These are phyloP conservation scores for Pelodiscus sinensis DNA, from an alignment of 2,113 vertebrate species.

Conservation along the genomic window DNA sequence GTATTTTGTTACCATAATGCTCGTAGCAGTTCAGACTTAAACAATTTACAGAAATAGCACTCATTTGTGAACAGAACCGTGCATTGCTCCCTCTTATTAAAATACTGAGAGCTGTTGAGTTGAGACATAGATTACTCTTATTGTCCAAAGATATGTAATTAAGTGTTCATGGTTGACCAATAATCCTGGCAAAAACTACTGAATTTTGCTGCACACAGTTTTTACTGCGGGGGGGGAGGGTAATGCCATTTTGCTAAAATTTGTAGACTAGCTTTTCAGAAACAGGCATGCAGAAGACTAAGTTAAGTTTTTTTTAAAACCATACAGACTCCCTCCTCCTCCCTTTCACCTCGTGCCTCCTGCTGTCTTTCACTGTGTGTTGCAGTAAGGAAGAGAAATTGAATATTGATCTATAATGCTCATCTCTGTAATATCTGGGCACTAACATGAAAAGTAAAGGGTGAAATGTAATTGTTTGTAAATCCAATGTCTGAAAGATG, in stretches of 20 bases:
- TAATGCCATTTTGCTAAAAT: background rate
- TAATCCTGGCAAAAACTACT: background rate
- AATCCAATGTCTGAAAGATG: background rate
- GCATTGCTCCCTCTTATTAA: conserved; percentile 12
- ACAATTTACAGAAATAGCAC: conserved; percentile 51
- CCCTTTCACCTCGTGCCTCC: background rate
- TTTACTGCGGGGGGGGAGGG: background rate
- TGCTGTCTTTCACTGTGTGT: background rate
- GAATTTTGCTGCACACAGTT: background rate
- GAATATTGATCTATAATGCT: background rate
- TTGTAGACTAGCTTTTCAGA: background rate
- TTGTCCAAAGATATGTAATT: conserved; percentile 21
- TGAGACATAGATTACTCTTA: conserved; percentile 40
- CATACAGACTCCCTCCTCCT: background rate
- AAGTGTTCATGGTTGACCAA: conserved; percentile 36
- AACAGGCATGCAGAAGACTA: background rate
- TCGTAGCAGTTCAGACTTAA: conserved; percentile 46
- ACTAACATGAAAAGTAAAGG: background rate
- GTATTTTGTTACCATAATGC: conserved; percentile 58
- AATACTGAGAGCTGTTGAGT: conserved; percentile 42
- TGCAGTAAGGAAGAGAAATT: background rate
- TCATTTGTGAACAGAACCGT: conserved; percentile 39
- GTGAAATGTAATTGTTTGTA: background rate
- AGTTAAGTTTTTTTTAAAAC: conserved; percentile 7
- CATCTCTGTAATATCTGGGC: background rate